phyloP scores from a whole-genome alignment of 2,797 vertebrate species.

The Chiloscyllium punctatum region DNA sequence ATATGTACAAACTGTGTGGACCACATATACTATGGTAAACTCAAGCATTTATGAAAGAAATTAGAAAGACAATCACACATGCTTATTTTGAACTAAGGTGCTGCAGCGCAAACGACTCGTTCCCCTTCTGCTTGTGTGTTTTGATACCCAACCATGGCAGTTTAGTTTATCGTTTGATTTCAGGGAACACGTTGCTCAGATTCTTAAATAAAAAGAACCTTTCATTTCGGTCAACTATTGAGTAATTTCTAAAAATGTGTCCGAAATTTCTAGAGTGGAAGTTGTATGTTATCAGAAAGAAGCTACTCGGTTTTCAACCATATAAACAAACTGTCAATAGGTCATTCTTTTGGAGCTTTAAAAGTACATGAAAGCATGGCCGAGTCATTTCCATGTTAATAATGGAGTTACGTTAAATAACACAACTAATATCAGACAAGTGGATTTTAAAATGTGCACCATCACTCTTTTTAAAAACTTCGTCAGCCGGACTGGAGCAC shows the following conservation, averaged over 20 bases:
- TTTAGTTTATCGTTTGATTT: background rate
- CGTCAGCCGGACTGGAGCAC: background rate
- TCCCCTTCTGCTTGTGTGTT: background rate
- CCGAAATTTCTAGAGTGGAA: background rate
- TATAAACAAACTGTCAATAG: slow-evolving; percentile 8
- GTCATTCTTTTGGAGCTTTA: background rate
- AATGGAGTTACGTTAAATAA: background rate
- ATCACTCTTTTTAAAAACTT: background rate
- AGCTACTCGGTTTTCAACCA: background rate
- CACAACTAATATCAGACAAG: background rate
- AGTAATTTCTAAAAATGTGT: background rate
- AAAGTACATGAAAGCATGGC: background rate
- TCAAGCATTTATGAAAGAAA: slow-evolving; percentile 56
- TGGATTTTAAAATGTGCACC: background rate
- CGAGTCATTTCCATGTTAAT: background rate
- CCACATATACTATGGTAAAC: slow-evolving; percentile 55
- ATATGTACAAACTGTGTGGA: slow-evolving; percentile 73
- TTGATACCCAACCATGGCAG: slow-evolving; percentile 4
- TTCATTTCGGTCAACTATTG: background rate
- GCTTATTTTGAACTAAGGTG: slow-evolving; percentile 72
- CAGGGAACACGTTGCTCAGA: background rate
- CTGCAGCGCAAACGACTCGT: slow-evolving; percentile 46
- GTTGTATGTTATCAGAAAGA: background rate
- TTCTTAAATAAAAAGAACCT: background rate
- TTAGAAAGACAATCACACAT: slow-evolving; percentile 49